phyloP scores from a whole-genome alignment of 2,888 invertebrate species.

The Limulus polyphemus region DNA sequence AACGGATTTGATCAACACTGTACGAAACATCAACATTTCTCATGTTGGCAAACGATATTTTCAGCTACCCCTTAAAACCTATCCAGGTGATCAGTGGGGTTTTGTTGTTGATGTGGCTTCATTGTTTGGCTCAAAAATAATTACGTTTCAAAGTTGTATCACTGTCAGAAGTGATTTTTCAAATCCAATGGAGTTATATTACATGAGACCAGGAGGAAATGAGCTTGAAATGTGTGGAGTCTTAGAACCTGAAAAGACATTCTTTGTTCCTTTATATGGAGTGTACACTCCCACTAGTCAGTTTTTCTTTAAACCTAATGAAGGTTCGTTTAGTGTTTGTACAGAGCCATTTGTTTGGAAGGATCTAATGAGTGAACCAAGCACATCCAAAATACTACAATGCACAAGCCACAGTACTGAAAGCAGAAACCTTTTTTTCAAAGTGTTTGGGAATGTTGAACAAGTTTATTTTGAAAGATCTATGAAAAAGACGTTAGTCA shows the following conservation, averaged over 20 bases:
- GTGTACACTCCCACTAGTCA: slow-evolving; percentile 77
- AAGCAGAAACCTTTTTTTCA: too few species aligned
- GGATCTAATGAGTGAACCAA: slow-evolving; percentile 54
- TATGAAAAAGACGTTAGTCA: slow-evolving; percentile 61
- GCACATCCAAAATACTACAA: too few species aligned
- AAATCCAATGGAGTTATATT: slow-evolving; percentile 63
- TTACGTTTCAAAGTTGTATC: slow-evolving; percentile 42
- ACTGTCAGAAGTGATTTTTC: slow-evolving; percentile 54
- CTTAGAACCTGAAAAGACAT: slow-evolving; percentile 51
- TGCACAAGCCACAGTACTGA: too few species aligned
- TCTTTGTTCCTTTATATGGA: slow-evolving; percentile 71
- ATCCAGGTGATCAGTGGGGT: slow-evolving; percentile 61
- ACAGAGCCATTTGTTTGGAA: slow-evolving; percentile 61
- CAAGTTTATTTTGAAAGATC: slow-evolving; percentile 73
- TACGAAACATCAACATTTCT: slow-evolving; percentile 58
- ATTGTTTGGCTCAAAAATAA: slow-evolving; percentile 67
- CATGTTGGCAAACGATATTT: slow-evolving; percentile 82
- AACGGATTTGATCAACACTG: slow-evolving; percentile 36
- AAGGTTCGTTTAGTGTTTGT: slow-evolving; percentile 26
- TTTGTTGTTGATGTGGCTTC: slow-evolving; percentile 73
- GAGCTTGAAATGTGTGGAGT: slow-evolving; percentile 59
- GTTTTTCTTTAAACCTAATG: slow-evolving; percentile 61
- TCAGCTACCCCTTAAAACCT: slow-evolving; percentile 49
- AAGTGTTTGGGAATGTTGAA: slow-evolving; percentile 64
- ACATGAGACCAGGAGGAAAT: slow-evolving; percentile 58